phyloP scores from a whole-genome alignment of 2,113 vertebrate species.

The Lepisosteus osseus region DNA sequence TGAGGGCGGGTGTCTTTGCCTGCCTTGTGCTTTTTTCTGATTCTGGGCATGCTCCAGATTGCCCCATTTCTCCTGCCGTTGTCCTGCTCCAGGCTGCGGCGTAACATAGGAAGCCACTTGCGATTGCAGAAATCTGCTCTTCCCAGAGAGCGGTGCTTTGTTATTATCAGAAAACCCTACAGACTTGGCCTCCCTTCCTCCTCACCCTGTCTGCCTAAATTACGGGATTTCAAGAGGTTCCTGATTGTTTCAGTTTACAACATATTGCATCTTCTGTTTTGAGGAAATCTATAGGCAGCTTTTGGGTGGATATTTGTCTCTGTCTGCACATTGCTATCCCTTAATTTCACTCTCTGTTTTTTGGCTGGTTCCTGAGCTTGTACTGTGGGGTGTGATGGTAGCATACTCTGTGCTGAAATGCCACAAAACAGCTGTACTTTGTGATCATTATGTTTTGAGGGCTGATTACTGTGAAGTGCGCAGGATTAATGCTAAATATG shows the following conservation, averaged over 20 bases:
- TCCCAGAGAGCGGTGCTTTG: neutral
- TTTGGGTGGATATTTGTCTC: neutral
- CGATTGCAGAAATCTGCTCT: neutral
- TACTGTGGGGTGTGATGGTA: no score
- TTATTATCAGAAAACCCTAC: neutral
- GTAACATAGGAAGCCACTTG: neutral
- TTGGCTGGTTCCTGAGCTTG: no score
- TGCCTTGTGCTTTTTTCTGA: no score
- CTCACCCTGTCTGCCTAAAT: neutral
- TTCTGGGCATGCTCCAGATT: no score
- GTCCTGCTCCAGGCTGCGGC: neutral
- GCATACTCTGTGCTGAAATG: no score
- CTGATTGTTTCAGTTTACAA: neutral
- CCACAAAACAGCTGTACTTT: no score
- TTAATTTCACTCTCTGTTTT: no score
- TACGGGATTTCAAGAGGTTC: neutral
- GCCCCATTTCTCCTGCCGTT: neutral
- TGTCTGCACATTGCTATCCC: neutral
- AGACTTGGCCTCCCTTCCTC: neutral
- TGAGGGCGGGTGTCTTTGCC: no score
- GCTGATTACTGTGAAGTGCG: no score
- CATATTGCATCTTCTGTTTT: neutral
- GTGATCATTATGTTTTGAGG: no score
- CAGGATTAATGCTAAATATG: no score
- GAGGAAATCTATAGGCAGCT: neutral